A percentile compares a stretch with the other conserved stretches of the same genome.
Evolutionary conservation across 2,113 vertebrate species (phyloP).

Genomic region (Lepus timidus): DNA sequence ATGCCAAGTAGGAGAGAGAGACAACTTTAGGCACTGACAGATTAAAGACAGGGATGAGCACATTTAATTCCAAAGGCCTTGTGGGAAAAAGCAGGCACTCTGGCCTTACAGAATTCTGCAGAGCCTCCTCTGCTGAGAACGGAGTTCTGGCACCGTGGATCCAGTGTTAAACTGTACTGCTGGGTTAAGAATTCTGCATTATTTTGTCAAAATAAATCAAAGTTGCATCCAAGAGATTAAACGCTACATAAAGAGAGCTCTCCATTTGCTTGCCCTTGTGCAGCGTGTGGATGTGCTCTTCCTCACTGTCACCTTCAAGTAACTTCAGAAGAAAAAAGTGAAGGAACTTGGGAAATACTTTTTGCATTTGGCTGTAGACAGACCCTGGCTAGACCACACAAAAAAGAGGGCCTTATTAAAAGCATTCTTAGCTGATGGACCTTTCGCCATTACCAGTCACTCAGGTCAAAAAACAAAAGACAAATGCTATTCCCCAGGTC

Average conservation of each 20-base stretch:
- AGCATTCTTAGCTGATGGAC: constrained; percentile 80
- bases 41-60: constrained; percentile 17
- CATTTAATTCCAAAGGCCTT: constrained; percentile 45
- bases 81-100: neutral
- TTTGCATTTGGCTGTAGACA: constrained; percentile 66
- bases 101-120: constrained; percentile 24
- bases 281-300: constrained; percentile 30
- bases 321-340: constrained; percentile 78
- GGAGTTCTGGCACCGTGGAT: constrained; percentile 7
- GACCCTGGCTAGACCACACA: constrained; percentile 61
- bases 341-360: constrained; percentile 76
- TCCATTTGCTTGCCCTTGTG: constrained; percentile 74
- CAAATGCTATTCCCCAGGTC: constrained; percentile 81
- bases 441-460: constrained; percentile 81
- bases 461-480: constrained; percentile 86
- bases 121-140: constrained; percentile 3
- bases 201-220: constrained; percentile 80
- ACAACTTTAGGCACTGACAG: neutral
- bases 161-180: neutral
- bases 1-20: neutral
- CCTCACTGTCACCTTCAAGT: constrained; percentile 72
- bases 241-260: constrained; percentile 74
- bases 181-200: constrained; percentile 69
- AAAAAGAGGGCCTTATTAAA: constrained; percentile 78
- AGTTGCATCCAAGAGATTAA: constrained; percentile 77